Base-by-base conservation (phyloP, 2,797 vertebrate genomes). In the Atherinosoma microstoma region DNA sequence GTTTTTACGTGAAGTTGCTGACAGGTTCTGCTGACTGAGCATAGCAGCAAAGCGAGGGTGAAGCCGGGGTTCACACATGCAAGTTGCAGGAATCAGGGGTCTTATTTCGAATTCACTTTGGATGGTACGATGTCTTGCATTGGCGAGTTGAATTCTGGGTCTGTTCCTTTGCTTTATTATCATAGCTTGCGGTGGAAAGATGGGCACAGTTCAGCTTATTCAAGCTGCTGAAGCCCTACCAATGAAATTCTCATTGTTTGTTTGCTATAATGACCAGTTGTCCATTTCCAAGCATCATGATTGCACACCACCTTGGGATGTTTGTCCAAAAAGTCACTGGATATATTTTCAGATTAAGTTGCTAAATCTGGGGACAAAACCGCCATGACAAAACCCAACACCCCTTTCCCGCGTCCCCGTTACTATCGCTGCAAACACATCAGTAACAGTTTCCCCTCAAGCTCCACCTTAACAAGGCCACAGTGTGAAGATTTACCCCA, bases 401-500 rank as follows among this genome's bases (percentile, higher is more conserved):
- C n/a, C n/a, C n/a, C n/a, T n/a, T n/a, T n/a, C n/a, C n/a, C n/a
- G n/a, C n/a, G n/a, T n/a, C n/a, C 30, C 3, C 30, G 6, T 32
- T 32, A 32, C 30, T 6, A 32, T 32, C 30, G 6, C 34, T 35
- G 8, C 34, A 6, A 35, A 9, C 34, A 35, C 34, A n/a, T 75
- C 69, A 64, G 59, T 40, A 27, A 42, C n/a, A 57, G 29, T 63
- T 58, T 73, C 72, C 81, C 84, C 71, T 75, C 13, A 32, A 75
- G 83, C 65, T 64, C 20, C 63, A 38, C 59, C 72, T 76, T 77
- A 79, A 84, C 78, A 72, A 40, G 67, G 47, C 58, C 54, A 47
- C 6, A n/a, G 70, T 73, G 75, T 73, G 81, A 85, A 84, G 58
- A 85, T 86, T 72, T 57, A 77, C 82, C 81, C 76, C 73, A 73